These are phyloP conservation scores for Neotragus moschatus DNA, from an alignment of 2,113 vertebrate genomes.

Conservation along the genomic window DNA sequence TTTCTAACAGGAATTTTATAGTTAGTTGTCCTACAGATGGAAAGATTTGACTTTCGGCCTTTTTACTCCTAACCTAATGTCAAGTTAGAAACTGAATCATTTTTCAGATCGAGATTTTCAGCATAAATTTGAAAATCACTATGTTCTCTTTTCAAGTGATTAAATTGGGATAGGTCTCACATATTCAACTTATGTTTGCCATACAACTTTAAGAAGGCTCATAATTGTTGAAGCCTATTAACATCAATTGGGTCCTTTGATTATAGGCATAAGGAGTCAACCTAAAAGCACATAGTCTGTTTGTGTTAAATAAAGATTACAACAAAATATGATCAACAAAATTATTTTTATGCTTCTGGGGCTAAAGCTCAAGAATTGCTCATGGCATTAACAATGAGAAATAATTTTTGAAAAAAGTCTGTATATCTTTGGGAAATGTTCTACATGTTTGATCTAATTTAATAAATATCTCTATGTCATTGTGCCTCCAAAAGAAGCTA, in stretches of 20 bases:
- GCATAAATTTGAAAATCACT: slow-evolving; percentile 4
- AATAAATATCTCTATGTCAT: not conserved
- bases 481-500: not conserved
- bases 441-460: not conserved
- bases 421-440: slow-evolving; percentile 9
- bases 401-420: not conserved
- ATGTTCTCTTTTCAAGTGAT: not conserved
- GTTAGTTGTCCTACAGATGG: not conserved
- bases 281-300: not conserved
- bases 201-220: not conserved
- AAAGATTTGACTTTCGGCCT: not conserved
- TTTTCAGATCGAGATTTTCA: not conserved
- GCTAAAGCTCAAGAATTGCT: not conserved
- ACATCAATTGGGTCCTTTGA: not conserved
- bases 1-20: not conserved
- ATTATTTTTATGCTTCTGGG: not conserved
- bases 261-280: not conserved
- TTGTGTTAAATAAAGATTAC: not conserved
- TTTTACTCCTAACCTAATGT: not conserved
- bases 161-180: not conserved
- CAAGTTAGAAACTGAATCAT: not conserved
- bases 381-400: not conserved
- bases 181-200: not conserved
- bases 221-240: not conserved
- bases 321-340: not conserved